Conservation (phyloP, 2,888 invertebrate genomes). For the Micropterix aruncella region DNA sequence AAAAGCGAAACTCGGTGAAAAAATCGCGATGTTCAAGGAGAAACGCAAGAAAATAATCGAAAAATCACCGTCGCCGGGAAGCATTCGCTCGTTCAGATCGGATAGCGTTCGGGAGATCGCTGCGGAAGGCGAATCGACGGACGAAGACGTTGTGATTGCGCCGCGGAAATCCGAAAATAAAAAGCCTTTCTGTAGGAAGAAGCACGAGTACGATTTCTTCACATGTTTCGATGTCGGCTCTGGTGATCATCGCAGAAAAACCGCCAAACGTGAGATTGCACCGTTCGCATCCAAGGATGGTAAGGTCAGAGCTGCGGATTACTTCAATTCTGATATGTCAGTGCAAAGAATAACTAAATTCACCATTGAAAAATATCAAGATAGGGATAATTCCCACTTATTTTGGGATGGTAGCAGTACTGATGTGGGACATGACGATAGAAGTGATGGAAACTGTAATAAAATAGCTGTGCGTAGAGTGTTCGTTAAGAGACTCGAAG, state of each 20-base stretch:
- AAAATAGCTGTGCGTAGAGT: constrained; percentile 4
- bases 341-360: neutral
- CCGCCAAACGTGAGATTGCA: neutral
- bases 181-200: too few species aligned
- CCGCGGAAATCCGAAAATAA: too few species aligned
- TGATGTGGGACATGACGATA: neutral
- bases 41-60: too few species aligned
- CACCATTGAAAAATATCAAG: neutral
- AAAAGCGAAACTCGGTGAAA: too few species aligned
- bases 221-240: neutral
- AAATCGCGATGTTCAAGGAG: too few species aligned
- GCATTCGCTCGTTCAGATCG: too few species aligned
- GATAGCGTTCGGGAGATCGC: too few species aligned
- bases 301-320: neutral
- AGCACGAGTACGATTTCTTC: neutral
- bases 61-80: too few species aligned
- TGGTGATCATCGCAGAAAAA: neutral
- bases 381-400: constrained; percentile 2
- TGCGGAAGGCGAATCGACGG: too few species aligned
- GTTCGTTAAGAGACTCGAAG: constrained; percentile 7
- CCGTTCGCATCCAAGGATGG: neutral
- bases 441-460: neutral
- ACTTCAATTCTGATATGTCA: neutral
- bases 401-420: constrained; percentile 8
- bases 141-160: too few species aligned